Evolutionary conservation across 2,113 vertebrate species (phyloP).

Genomic region (Passer domesticus): DNA sequence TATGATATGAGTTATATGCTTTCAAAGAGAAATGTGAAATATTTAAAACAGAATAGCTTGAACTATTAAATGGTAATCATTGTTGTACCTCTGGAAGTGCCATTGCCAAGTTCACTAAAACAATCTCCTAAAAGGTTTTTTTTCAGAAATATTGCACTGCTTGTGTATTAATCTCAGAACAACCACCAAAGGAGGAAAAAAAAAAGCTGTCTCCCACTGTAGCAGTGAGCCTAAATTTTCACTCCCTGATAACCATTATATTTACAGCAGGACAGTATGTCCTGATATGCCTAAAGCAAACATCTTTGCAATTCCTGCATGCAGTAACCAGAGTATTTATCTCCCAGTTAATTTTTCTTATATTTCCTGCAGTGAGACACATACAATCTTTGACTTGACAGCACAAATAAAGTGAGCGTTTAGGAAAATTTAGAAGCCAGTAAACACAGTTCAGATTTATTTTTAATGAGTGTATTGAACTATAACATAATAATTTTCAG

Average conservation of each 20-base stretch:
- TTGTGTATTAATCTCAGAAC: not conserved
- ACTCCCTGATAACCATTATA: not conserved
- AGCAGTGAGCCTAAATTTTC: not conserved
- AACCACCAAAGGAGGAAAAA: not conserved
- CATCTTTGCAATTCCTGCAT: not conserved
- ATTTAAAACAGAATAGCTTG: not conserved
- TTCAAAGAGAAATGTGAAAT: constrained; percentile 5
- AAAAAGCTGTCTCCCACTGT: not conserved
- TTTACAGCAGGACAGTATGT: not conserved
- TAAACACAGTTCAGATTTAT: not conserved
- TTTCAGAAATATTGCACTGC: not conserved
- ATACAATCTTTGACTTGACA: not conserved
- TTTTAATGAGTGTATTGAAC: not conserved
- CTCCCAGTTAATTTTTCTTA: not conserved
- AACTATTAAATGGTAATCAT: not conserved
- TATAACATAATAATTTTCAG: not conserved
- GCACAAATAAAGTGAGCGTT: not conserved
- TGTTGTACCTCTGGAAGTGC: not conserved
- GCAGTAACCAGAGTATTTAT: not conserved
- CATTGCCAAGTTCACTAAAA: not conserved
- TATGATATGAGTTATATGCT: not conserved
- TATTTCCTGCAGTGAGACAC: not conserved
- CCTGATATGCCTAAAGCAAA: not conserved
- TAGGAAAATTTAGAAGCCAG: not conserved
- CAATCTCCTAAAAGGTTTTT: not conserved